These are phyloP conservation scores for Drosophila bipectinata DNA, from an alignment of 1,140 invertebrate species.

Conservation along the genomic window DNA sequence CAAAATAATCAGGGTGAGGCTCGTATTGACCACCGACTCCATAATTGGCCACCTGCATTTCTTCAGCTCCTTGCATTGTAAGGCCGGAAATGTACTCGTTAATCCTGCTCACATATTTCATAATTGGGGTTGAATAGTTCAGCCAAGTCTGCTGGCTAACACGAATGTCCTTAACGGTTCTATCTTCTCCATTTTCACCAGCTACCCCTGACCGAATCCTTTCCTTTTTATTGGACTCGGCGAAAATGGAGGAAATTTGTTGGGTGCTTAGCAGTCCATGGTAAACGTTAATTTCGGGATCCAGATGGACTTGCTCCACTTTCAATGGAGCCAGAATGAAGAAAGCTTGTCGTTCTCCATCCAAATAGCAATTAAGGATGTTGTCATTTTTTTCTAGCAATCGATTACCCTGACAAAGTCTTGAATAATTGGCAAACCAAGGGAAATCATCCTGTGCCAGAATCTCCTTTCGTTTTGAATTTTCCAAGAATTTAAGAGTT, in stretches of 20 bases:
- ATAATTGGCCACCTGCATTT: constrained; percentile 88
- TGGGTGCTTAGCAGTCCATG: constrained; percentile 93
- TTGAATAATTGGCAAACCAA: constrained; percentile 43
- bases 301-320: constrained; percentile 92
- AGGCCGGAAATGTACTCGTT: constrained; percentile 92
- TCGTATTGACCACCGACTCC: constrained; percentile 90
- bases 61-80: constrained; percentile 87
- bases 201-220: constrained; percentile 89
- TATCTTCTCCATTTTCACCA: constrained; percentile 90
- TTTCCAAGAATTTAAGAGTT: constrained; percentile 24
- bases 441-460: fast-evolving
- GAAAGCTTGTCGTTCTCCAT: constrained; percentile 88
- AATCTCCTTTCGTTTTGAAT: background rate
- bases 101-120: constrained; percentile 89
- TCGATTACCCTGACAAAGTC: constrained; percentile 55
- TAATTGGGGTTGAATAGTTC: constrained; percentile 90
- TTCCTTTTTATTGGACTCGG: constrained; percentile 90
- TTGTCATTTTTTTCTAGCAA: background rate
- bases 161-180: constrained; percentile 88
- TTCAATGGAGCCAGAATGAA: constrained; percentile 93
- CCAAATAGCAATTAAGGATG: constrained; percentile 90
- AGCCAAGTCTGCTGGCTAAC: constrained; percentile 99
- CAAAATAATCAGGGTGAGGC: constrained; percentile 87
- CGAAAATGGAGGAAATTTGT: constrained; percentile 93
- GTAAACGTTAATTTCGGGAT: constrained; percentile 94